A percentile compares a stretch with the other conserved stretches of the same genome.
These are phyloP conservation scores for Apodemia hepburni DNA, from an alignment of 2,888 invertebrate species.

Conservation along the genomic window DNA sequence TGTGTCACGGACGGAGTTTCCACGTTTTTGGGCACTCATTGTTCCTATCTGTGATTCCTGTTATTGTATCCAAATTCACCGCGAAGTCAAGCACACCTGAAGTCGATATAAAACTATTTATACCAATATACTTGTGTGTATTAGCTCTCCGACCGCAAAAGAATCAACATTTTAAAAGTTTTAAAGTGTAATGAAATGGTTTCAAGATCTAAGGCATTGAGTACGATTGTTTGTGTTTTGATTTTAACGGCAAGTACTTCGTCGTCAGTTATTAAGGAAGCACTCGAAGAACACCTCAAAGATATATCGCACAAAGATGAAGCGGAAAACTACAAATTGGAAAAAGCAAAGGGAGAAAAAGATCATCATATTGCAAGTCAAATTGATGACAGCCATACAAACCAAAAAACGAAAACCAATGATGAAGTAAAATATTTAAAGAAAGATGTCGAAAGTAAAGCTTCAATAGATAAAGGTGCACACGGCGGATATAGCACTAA, in stretches of 20 bases:
- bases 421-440: conserved; percentile 71
- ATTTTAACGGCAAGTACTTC: conserved; percentile 46
- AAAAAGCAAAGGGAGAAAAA: conserved; percentile 69
- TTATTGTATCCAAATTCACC: conserved; percentile 70
- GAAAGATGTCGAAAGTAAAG: conserved; percentile 67
- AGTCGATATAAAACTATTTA: conserved; percentile 69
- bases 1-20: conserved; percentile 64
- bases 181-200: conserved; percentile 55
- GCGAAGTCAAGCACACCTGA: conserved; percentile 67
- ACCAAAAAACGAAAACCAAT: conserved; percentile 65
- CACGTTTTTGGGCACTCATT: conserved; percentile 50
- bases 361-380: conserved; percentile 64
- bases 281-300: conserved; percentile 69
- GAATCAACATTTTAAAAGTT: conserved; percentile 38
- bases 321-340: conserved; percentile 60
- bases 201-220: conserved; percentile 45
- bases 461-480: conserved; percentile 61
- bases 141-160: conserved; percentile 43
- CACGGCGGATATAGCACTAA: conserved; percentile 65
- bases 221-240: conserved; percentile 45
- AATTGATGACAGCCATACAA: conserved; percentile 63
- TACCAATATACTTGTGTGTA: conserved; percentile 45
- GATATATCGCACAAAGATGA: conserved; percentile 65
- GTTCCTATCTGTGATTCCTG: conserved; percentile 72
- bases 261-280: conserved; percentile 64